These are phyloP conservation scores for Oncorhynchus kisutch DNA, from an alignment of 2,113 vertebrate genomes.

Conservation along the genomic window DNA sequence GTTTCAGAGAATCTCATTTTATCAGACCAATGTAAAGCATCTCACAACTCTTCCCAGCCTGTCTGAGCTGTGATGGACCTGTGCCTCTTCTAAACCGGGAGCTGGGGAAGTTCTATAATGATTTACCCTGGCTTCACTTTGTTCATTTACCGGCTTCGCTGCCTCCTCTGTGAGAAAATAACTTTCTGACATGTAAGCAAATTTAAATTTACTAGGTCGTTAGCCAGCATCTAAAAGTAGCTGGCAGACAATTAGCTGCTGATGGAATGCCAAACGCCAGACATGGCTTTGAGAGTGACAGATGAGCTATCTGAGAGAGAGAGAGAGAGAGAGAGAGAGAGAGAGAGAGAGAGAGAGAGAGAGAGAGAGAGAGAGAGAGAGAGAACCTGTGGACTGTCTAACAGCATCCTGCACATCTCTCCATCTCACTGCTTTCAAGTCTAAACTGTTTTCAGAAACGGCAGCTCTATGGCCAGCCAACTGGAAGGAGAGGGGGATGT, in stretches of 20 bases:
- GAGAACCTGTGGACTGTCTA: slow-evolving; percentile 28
- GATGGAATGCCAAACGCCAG: slow-evolving; percentile 30
- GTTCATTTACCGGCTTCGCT: slow-evolving; percentile 1
- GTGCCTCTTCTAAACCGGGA: slow-evolving; percentile 25
- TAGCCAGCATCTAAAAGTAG: slow-evolving; percentile 31
- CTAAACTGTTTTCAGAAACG: slow-evolving; percentile 58
- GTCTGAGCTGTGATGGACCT: slow-evolving; percentile 21
- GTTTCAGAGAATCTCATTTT: neutral
- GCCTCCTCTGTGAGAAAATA: slow-evolving; percentile 29
- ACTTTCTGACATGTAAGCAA: slow-evolving; percentile 47
- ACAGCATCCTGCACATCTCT: neutral
- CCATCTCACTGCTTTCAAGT: slow-evolving; percentile 52
- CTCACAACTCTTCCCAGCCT: neutral
- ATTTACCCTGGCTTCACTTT: slow-evolving; percentile 33
- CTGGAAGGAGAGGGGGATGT: slow-evolving; percentile 52
- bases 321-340: neutral
- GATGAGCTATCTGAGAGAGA: slow-evolving; percentile 25
- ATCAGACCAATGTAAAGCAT: neutral
- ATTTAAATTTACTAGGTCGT: slow-evolving; percentile 48
- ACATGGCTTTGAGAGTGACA: slow-evolving; percentile 33
- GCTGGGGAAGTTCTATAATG: slow-evolving; percentile 7
- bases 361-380: no score
- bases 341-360: no score
- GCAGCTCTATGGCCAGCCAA: slow-evolving; percentile 39
- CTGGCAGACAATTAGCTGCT: slow-evolving; percentile 46